Base-by-base conservation (phyloP, 2,113 vertebrate genomes). In the Odontesthes bonariensis region DNA sequence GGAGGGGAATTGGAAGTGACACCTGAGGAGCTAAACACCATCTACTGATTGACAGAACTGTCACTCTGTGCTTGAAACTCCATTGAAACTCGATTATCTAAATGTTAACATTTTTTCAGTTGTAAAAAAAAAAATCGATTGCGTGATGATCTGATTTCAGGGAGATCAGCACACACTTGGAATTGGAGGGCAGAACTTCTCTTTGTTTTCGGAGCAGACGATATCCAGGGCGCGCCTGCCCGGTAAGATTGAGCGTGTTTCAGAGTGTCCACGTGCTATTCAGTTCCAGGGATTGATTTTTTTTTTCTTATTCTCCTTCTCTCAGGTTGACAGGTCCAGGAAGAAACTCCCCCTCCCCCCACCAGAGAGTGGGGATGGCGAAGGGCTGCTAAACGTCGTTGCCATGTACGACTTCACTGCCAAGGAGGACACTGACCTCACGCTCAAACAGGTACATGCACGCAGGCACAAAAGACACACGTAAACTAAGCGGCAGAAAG, bases 341-440 rank as follows among this genome's bases (percentile, higher is more conserved):
- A 89, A 90, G 82, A 96, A 95, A 81, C 95, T 95, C 0, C 95
- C 96, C 0, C 89, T 93, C 4, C 92, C 96, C 1, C 83, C 91
- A 14, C 90, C 90, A 0, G 81, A 86, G 7, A 33, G 14, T 0
- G 92, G 90, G 47, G 87, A 92, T 0, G 77, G 57, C 0, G 85
- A 84, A 11, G 90, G 78, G 0, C 57, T 88, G 54, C 60, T 17
- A 0, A 81, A 0, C 2, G 96, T 97, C n/a, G 88, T 94, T n/a
- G 97, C 97, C 0, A 93, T 96, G 47, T 96, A 95, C 12, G 96
- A 97, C 75, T 97, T 96, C 84, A 88, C 84, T 1, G 92, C 96
- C 60, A 91, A 92, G 65, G 96, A 97, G 66, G 83, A 85, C 70
- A 83, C 75, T 0, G 88, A 90, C 81, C 91, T 91, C 69, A 86